Percentiles rank a stretch among this genome's conserved stretches.
Conservation (phyloP, 2,797 vertebrate species). For the Antrozous pallidus region DNA sequence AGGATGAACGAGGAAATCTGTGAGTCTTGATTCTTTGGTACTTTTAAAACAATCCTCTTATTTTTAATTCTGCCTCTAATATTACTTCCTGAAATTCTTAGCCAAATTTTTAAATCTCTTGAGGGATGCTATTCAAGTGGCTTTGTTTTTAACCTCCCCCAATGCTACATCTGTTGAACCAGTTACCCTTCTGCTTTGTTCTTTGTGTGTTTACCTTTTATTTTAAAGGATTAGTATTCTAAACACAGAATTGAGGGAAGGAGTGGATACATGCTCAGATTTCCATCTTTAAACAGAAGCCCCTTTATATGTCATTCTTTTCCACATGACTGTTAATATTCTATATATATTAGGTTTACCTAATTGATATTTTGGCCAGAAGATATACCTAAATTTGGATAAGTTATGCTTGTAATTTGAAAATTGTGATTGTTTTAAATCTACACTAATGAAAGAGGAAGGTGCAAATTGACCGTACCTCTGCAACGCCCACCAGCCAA, state of each 20-base stretch:
- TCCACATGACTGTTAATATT: neutral
- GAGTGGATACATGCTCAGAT: neutral
- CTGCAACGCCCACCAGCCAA: no score
- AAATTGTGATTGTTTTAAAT: neutral
- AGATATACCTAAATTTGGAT: neutral
- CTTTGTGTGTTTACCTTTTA: neutral
- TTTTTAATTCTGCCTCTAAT: neutral
- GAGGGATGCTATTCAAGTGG: neutral
- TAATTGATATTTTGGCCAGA: neutral
- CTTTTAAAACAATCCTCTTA: neutral
- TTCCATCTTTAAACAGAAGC: neutral
- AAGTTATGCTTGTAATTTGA: neutral
- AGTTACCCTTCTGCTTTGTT: neutral
- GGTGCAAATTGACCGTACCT: no score
- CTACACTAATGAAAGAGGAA: no score
- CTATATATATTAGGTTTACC: neutral
- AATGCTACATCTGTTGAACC: neutral
- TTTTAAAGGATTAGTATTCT: neutral
- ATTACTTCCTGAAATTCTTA: neutral
- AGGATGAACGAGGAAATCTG: neutral
- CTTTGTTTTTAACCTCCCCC: neutral
- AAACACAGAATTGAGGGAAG: neutral
- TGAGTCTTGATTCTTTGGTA: neutral
- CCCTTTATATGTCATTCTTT: neutral
- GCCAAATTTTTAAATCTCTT: neutral